These are phyloP conservation scores for Colistium nudipinnis DNA, from an alignment of 2,113 vertebrate genomes.

Conservation along the genomic window DNA sequence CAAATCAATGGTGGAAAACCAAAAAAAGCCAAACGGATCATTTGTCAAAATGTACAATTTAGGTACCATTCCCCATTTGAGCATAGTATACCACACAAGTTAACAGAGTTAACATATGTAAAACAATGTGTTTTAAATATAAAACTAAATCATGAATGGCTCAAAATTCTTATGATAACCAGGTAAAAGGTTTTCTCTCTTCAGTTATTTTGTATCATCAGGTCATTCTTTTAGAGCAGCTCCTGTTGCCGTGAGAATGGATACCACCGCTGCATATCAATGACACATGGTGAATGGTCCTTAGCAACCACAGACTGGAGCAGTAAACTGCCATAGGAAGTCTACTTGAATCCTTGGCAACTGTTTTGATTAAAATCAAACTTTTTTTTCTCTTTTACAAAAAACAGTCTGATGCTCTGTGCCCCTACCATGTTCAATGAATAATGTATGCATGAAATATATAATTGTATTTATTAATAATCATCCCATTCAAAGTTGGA, in stretches of 20 bases:
- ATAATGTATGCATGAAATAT: no score
- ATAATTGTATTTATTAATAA: not conserved
- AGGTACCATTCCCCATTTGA: not conserved
- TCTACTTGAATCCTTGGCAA: not conserved
- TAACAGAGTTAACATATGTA: not conserved
- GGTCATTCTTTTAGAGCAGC: constrained; percentile 38
- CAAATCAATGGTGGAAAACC: not conserved
- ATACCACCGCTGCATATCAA: constrained; percentile 57
- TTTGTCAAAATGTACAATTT: no score
- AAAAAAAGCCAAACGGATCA: no score
- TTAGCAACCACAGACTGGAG: not conserved
- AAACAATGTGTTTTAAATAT: not conserved
- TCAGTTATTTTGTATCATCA: constrained; percentile 5
- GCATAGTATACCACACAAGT: no score
- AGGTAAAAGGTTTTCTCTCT: not conserved
- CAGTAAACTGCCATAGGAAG: not conserved
- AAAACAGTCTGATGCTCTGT: not conserved
- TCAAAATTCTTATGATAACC: not conserved
- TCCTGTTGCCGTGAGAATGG: constrained; percentile 59
- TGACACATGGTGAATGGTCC: constrained; percentile 24
- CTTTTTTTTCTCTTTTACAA: not conserved
- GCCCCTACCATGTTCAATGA: not conserved
- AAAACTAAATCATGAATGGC: not conserved
- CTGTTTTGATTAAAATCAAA: not conserved
- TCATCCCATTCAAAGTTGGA: not conserved